Evolutionary conservation across 2,888 invertebrate species (phyloP).

Genomic region (Ochropleura plecta): DNA sequence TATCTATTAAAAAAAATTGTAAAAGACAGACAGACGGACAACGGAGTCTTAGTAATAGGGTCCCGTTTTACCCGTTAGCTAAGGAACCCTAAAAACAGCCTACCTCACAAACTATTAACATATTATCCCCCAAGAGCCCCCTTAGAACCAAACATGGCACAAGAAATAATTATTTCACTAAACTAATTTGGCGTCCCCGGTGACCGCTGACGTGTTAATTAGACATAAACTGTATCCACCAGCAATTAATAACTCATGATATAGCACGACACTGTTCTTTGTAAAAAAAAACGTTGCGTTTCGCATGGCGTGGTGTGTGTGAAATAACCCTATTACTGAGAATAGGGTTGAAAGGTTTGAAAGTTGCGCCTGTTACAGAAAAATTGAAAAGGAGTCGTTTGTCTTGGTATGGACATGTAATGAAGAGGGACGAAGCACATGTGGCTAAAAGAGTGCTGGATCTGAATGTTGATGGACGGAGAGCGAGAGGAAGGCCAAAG

Average conservation of each 20-base stretch:
- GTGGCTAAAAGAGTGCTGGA: no score
- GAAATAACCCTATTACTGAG: slow-evolving; percentile 26
- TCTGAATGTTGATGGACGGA: no score
- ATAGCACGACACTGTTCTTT: slow-evolving; percentile 48
- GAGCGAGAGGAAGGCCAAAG: no score
- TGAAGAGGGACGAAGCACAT: no score
- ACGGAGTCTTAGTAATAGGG: no score
- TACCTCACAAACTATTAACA: slow-evolving; percentile 5
- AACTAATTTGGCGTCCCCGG: slow-evolving; percentile 63
- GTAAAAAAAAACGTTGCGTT: slow-evolving; percentile 54
- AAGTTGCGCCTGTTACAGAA: no score
- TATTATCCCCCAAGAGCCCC: slow-evolving; percentile 17
- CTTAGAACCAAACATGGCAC: slow-evolving; percentile 11
- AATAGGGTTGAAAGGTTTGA: slow-evolving; percentile 50
- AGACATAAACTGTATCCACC: slow-evolving; percentile 52
- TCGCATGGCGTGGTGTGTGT: slow-evolving; percentile 59
- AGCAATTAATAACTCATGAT: slow-evolving; percentile 64
- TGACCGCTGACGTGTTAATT: slow-evolving; percentile 64
- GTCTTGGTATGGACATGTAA: no score
- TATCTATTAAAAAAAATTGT: neutral
- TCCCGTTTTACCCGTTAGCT: no score
- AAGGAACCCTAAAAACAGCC: neutral
- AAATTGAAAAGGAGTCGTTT: no score
- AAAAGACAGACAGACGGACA: no score
- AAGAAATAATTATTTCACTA: slow-evolving; percentile 42